These are phyloP conservation scores for Drosophila pseudotalamancana DNA, from an alignment of 2,888 invertebrate species.

Conservation along the genomic window DNA sequence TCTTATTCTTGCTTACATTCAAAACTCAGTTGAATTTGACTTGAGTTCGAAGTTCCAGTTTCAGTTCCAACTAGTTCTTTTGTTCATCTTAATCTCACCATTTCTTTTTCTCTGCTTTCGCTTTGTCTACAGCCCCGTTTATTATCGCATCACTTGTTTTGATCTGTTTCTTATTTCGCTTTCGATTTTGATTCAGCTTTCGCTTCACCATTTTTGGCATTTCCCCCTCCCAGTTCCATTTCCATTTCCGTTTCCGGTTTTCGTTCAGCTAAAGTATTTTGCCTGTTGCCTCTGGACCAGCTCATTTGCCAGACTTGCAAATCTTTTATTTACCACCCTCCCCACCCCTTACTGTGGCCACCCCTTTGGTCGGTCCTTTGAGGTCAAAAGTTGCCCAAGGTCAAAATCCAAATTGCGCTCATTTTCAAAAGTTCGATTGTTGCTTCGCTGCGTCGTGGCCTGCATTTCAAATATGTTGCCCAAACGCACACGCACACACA, in stretches of 20 bases:
- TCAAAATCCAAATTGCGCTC: constrained; percentile 66
- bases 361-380: not conserved
- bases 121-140: not conserved
- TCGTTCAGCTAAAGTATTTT: constrained; percentile 10
- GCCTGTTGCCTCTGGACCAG: constrained; percentile 10
- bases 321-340: not conserved
- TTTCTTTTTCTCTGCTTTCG: not conserved
- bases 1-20: not conserved
- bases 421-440: constrained; percentile 54
- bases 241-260: not conserved
- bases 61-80: not conserved
- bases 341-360: accelerated
- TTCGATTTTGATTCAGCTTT: constrained; percentile 8
- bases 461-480: constrained; percentile 70
- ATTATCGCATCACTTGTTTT: not conserved
- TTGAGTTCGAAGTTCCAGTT: not conserved
- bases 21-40: not conserved
- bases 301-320: constrained; percentile 35
- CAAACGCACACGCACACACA: not conserved
- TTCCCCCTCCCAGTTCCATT: constrained; percentile 6
- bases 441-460: constrained; percentile 66
- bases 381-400: constrained; percentile 55
- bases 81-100: not conserved
- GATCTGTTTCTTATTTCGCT: not conserved
- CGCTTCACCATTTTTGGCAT: constrained; percentile 1